Evolutionary conservation across 2,888 invertebrate genomes (phyloP).

Genomic region (Altica lythri): DNA sequence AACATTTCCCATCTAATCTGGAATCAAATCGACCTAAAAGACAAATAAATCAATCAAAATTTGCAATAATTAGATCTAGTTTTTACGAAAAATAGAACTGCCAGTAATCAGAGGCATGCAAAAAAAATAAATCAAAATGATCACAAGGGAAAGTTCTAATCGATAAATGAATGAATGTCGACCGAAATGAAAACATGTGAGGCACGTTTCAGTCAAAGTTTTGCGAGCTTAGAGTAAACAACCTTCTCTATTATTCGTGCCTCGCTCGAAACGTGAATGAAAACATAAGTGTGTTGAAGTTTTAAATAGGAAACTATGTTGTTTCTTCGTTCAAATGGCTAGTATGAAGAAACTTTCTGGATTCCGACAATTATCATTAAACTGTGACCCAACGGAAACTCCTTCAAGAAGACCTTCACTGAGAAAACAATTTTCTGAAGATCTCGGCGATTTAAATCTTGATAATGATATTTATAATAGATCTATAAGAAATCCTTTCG

Average conservation of each 20-base stretch:
- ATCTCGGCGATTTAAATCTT: constrained; percentile 32
- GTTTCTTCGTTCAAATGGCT: constrained; percentile 29
- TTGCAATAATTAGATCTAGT: too few species aligned
- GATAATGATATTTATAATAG: too few species aligned
- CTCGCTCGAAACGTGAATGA: constrained; percentile 13
- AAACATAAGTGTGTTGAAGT: neutral
- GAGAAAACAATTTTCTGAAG: constrained; percentile 53
- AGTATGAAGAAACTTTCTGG: constrained; percentile 46
- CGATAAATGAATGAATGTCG: constrained; percentile 55
- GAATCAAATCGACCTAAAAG: too few species aligned
- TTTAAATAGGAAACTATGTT: constrained; percentile 7
- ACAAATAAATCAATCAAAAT: too few species aligned
- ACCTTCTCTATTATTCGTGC: constrained; percentile 28
- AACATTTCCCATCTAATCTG: too few species aligned
- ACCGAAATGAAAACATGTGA: constrained; percentile 48
- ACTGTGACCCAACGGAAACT: constrained; percentile 45
- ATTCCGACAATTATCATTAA: constrained; percentile 53
- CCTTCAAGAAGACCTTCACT: constrained; percentile 39
- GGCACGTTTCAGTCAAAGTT: constrained; percentile 54
- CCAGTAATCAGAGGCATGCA: too few species aligned
- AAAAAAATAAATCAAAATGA: constrained; percentile 45
- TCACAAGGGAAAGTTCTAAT: constrained; percentile 54
- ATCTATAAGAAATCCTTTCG: constrained; percentile 39
- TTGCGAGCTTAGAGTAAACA: constrained; percentile 48
- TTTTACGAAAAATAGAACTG: too few species aligned